phyloP scores from a whole-genome alignment of 1,140 invertebrate species.

The Pristionchus pacificus region DNA sequence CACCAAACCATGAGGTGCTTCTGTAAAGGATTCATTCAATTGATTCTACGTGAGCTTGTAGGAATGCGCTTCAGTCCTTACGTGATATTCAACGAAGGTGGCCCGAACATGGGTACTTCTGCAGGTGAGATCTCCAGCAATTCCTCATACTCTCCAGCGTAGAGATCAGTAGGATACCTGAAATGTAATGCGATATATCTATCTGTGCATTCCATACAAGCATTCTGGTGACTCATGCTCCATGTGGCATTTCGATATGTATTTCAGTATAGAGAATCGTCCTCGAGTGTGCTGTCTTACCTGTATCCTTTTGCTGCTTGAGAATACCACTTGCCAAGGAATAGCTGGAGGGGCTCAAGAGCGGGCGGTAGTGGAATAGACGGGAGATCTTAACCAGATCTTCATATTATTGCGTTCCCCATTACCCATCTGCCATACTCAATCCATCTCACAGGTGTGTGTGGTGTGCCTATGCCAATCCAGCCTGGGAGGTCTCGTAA shows the following conservation, averaged over 20 bases:
- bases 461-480: no score
- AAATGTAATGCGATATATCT: no score
- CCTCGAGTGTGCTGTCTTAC: no score
- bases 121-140: constrained; percentile 54
- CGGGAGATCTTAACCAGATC: constrained; percentile 41
- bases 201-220: no score
- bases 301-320: constrained; percentile 43
- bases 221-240: neutral
- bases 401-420: no score
- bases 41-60: neutral
- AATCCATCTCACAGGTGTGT: no score
- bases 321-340: constrained; percentile 57
- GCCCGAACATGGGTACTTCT: constrained; percentile 56
- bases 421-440: no score
- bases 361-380: constrained; percentile 55
- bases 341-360: constrained; percentile 55
- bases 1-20: constrained; percentile 44
- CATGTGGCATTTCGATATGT: neutral
- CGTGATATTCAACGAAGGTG: constrained; percentile 56
- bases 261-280: neutral
- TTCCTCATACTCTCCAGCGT: constrained; percentile 50
- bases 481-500: no score
- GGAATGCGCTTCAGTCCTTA: constrained; percentile 19
- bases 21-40: constrained; percentile 29
- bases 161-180: constrained; percentile 54